A percentile compares a stretch with the other conserved stretches of the same genome.
Conservation (phyloP, 2,888 invertebrate genomes). For the Hololepta plana region DNA sequence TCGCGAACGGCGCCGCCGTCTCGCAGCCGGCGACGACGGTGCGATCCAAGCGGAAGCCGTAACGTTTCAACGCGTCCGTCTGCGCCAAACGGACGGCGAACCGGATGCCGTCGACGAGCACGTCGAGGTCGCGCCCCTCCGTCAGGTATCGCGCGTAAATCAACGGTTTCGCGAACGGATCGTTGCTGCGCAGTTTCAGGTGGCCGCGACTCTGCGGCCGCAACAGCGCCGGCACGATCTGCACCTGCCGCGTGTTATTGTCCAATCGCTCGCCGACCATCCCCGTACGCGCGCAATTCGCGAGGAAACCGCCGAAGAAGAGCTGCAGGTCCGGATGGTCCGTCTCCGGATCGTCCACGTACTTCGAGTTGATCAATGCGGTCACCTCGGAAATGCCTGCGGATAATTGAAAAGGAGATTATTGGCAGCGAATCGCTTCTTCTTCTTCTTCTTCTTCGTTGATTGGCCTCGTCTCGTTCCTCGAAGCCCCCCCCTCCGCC, state of each 20-base stretch:
- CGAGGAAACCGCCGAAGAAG: constrained; percentile 75
- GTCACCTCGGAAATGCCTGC: constrained; percentile 69
- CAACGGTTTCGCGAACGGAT: constrained; percentile 67
- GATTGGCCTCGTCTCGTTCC: background rate
- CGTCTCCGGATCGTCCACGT: constrained; percentile 48
- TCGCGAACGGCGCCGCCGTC: constrained; percentile 44
- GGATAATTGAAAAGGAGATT: constrained; percentile 7
- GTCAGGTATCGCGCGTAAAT: constrained; percentile 71
- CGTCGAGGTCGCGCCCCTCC: constrained; percentile 61
- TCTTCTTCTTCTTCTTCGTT: constrained; percentile 1
- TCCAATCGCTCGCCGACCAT: constrained; percentile 65
- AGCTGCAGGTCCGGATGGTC: constrained; percentile 74
- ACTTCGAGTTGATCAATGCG: constrained; percentile 64
- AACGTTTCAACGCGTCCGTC: constrained; percentile 42
- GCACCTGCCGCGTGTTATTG: constrained; percentile 48
- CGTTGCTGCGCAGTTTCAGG: constrained; percentile 46
- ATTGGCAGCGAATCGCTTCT: background rate
- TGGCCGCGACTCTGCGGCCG: constrained; percentile 77
- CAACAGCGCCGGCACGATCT: constrained; percentile 64
- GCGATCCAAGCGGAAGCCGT: constrained; percentile 56
- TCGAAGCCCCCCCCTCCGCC: background rate
- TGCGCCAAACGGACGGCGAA: constrained; percentile 54
- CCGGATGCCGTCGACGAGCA: constrained; percentile 67
- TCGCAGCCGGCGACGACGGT: constrained; percentile 61
- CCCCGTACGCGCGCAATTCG: constrained; percentile 71